Base-by-base conservation (phyloP, 2,888 invertebrate species). In the Gymnoscelis rufifasciata region DNA sequence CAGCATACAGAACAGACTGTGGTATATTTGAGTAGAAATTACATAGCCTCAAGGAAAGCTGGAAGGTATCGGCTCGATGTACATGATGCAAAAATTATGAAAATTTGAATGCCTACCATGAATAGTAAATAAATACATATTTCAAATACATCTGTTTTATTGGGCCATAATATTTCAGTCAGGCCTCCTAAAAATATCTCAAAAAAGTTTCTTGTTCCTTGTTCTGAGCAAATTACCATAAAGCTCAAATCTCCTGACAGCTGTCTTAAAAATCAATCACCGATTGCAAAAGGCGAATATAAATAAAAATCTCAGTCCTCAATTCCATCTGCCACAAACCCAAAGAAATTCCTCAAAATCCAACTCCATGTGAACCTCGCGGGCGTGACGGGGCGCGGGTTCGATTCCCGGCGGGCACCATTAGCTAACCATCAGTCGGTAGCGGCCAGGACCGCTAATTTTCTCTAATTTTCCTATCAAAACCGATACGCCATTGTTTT, bases 391-490 rank as follows among this genome's bases (percentile, higher is more conserved):
- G 66, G 64, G 60, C 64, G 56, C 60, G 65, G 71, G 77, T 75
- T 72, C 74, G 76, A 71, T 60, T 71, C 83, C 87, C 83, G 74
- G 72, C 67, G 78, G 87, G 86, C 87, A 77, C 83, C 60, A 87
- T 88, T 87, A 87, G 66, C 68, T 86, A 88, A 86, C 84, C 78
- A 81, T 83, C 84, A 78, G 79, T 62, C 87, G 77, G 87, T 87
- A 88, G 87, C 66, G 62, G 56, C 69, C 59, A 64, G 64, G 69
- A 73, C 76, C 74, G 73, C 81, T 87, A 87, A 88, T 88, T 87
- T 86, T 79, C 81, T 77, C 86, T 87, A 86, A 88, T 88, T 88
- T 87, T 86, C 87, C 77, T 86, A 87, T 87, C 87, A 87, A 83
- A 87, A 78, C 64, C 82, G 74, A 78, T 73, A 75, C 76, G 67